phyloP scores from a whole-genome alignment of 2,113 vertebrate genomes.

The Actenoides hombroni region DNA sequence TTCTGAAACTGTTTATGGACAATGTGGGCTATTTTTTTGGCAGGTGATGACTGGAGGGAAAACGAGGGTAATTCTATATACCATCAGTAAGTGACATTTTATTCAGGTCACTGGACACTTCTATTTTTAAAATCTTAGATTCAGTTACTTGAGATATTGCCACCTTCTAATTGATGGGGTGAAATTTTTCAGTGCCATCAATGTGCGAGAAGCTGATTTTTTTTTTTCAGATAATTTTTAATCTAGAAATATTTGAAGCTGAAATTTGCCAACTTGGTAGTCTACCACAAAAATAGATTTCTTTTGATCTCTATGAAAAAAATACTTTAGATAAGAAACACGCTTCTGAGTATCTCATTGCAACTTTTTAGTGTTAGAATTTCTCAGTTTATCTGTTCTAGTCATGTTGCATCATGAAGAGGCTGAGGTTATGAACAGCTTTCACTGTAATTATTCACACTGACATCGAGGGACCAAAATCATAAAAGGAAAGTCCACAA shows the following conservation, averaged over 20 bases:
- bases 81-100: not conserved
- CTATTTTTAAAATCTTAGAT: not conserved
- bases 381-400: conserved; percentile 10
- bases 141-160: not conserved
- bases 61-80: not conserved
- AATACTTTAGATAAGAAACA: not conserved
- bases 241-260: not conserved
- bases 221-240: not conserved
- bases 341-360: not conserved
- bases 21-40: not conserved
- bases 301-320: not conserved
- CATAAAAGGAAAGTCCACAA: conserved; percentile 29
- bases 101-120: not conserved
- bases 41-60: not conserved
- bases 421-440: not conserved
- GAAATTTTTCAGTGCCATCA: not conserved
- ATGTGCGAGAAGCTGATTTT: not conserved
- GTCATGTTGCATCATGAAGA: not conserved
- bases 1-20: not conserved
- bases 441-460: conserved; percentile 38
- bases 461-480: conserved; percentile 23
- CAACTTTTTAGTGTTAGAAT: not conserved
- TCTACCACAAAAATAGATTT: not conserved
- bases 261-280: not conserved
- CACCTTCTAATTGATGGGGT: not conserved